A percentile compares a stretch with the other conserved stretches of the same genome.
Evolutionary conservation across 2,113 vertebrate genomes (phyloP).

Genomic region (Lathamus discolor): DNA sequence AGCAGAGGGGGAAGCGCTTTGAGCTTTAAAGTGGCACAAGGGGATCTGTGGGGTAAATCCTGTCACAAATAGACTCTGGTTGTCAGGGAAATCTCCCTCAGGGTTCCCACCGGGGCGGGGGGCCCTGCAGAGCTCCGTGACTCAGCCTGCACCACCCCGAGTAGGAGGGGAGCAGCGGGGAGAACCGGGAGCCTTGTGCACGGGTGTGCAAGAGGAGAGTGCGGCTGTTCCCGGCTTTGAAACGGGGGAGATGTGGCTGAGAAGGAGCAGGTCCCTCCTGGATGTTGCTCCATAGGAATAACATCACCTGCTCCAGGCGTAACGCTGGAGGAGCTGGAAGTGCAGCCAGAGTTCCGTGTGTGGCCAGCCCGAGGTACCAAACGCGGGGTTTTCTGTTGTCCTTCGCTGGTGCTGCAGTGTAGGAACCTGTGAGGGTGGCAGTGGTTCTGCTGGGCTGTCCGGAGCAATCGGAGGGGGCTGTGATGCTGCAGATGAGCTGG

Average conservation of each 20-base stretch:
- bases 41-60: background rate
- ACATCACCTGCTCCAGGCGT: background rate
- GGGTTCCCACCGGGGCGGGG: background rate
- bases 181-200: background rate
- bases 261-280: background rate
- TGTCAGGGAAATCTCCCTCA: background rate
- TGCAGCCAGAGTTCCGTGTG: background rate
- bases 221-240: background rate
- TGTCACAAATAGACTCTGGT: background rate
- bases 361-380: background rate
- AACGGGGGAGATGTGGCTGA: rapidly evolving
- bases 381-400: rapidly evolving
- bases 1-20: background rate
- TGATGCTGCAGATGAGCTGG: background rate
- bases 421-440: background rate
- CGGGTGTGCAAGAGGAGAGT: background rate
- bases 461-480: background rate
- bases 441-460: background rate
- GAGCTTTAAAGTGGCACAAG: background rate
- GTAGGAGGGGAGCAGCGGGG: background rate
- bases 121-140: background rate
- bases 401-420: background rate
- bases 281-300: background rate
- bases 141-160: background rate
- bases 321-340: rapidly evolving